phyloP scores from a whole-genome alignment of 2,113 vertebrate genomes.

The Cervus canadensis region DNA sequence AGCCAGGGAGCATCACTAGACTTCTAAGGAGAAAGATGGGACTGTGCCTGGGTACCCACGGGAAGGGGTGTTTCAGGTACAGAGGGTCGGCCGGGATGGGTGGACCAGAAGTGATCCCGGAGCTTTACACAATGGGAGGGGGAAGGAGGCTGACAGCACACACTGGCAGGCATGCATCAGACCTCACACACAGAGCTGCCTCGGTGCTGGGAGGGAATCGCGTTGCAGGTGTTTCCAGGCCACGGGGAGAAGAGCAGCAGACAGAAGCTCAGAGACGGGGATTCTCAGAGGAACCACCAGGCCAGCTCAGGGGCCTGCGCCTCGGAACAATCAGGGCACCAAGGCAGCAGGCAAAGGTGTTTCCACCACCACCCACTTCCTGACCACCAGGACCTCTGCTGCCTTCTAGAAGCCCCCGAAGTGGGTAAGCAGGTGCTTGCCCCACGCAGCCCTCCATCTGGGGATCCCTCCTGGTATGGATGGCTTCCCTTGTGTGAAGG shows the following conservation, averaged over 20 bases:
- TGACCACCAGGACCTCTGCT: neutral
- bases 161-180: neutral
- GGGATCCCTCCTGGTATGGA: neutral
- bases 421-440: neutral
- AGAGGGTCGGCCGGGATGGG: neutral
- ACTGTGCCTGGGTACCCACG: neutral
- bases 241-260: neutral
- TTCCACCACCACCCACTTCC: neutral
- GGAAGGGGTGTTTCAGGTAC: neutral
- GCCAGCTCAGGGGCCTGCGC: neutral
- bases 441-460: neutral
- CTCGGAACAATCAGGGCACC: neutral
- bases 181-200: too few relatives aligned
- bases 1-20: neutral
- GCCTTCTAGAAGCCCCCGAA: neutral
- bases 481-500: neutral
- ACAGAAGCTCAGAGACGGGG: neutral
- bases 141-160: accelerated
- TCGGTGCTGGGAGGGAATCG: neutral
- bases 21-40: constrained; percentile 26
- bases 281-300: accelerated
- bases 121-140: neutral
- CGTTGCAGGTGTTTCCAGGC: neutral
- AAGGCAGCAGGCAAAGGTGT: neutral
- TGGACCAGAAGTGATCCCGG: neutral